Percentiles rank a stretch among this genome's conserved stretches.
phyloP scores from a whole-genome alignment of 2,797 vertebrate genomes.

The Leucoraja ocellata region DNA sequence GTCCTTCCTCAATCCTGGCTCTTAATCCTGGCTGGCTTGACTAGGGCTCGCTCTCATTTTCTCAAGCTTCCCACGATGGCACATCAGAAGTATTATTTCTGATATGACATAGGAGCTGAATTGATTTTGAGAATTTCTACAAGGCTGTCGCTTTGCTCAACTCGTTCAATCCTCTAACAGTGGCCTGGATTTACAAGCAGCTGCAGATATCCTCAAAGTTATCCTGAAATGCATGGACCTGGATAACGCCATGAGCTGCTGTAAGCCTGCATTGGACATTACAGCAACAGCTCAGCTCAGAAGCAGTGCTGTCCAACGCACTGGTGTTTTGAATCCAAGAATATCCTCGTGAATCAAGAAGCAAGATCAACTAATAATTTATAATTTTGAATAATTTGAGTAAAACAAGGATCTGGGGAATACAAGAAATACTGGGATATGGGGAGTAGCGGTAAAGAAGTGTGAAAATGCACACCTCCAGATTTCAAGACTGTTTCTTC shows the following conservation, averaged over 20 bases:
- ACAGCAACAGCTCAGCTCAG: not conserved
- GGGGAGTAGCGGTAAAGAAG: too few species aligned
- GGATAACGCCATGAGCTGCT: not conserved
- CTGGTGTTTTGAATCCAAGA: not conserved
- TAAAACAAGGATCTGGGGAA: too few species aligned
- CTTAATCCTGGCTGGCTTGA: not conserved
- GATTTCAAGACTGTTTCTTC: too few species aligned
- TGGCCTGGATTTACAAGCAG: not conserved
- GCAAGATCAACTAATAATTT: not conserved
- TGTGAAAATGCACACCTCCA: too few species aligned
- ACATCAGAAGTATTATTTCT: not conserved
- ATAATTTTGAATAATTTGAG: not conserved
- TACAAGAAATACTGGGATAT: too few species aligned
- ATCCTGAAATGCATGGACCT: not conserved
- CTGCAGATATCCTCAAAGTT: not conserved
- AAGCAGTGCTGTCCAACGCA: not conserved
- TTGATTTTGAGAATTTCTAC: not conserved
- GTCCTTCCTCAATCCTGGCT: not conserved
- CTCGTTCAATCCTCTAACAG: not conserved
- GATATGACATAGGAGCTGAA: not conserved
- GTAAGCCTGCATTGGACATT: not conserved
- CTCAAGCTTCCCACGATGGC: not conserved
- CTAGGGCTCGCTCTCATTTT: too few species aligned
- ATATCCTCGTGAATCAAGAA: not conserved
- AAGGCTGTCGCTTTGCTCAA: not conserved